A percentile compares a stretch with the other conserved stretches of the same genome.
These are phyloP conservation scores for Bufo gargarizans DNA, from an alignment of 2,113 vertebrate species.

Conservation along the genomic window DNA sequence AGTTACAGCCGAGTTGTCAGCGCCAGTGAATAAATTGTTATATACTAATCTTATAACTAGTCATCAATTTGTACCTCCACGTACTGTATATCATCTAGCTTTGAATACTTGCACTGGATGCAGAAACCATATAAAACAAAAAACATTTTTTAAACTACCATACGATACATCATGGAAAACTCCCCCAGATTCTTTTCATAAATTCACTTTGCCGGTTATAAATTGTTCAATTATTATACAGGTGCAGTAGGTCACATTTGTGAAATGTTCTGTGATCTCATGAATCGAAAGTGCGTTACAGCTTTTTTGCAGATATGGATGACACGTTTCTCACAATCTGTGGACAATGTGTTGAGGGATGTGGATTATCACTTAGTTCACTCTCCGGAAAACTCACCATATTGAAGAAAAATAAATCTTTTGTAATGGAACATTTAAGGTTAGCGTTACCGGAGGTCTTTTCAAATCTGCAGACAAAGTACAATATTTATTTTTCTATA, in stretches of 20 bases:
- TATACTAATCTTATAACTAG: no score
- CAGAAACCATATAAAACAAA: neutral
- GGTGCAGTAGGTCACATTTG: neutral
- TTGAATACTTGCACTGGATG: neutral
- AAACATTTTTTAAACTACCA: neutral
- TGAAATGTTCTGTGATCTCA: neutral
- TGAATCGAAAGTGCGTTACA: neutral
- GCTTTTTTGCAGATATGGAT: neutral
- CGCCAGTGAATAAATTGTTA: no score
- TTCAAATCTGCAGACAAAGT: neutral
- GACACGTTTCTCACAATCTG: slow-evolving; percentile 7
- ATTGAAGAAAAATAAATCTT: neutral
- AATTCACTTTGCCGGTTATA: neutral
- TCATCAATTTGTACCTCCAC: no score
- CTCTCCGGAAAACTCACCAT: neutral
- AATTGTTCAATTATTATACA: neutral
- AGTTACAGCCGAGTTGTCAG: no score
- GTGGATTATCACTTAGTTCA: neutral
- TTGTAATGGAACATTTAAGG: slow-evolving; percentile 6
- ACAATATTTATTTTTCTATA: neutral
- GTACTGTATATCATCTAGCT: neutral
- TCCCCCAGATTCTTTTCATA: neutral
- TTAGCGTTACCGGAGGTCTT: neutral
- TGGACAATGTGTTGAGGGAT: slow-evolving; percentile 3
- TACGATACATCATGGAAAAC: neutral